Evolutionary conservation across 2,113 vertebrate species (phyloP), one percentile per base, ranked within the genome.

Genomic region (Eonycteris spelaea): DNA sequence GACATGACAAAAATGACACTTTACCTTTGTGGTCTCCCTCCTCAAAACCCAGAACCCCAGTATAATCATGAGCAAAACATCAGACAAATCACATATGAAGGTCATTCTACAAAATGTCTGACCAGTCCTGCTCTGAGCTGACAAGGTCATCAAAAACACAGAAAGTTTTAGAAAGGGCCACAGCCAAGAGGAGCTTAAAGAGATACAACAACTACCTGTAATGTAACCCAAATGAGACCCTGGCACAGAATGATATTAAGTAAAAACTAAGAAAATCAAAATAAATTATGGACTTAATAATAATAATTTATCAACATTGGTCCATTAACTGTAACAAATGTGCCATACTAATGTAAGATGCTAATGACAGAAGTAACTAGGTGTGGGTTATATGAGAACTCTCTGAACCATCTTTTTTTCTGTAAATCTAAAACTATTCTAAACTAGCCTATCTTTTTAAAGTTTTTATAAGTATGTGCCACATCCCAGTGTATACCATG

Each of bases 271-370:
- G 22, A 85, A 83, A 92, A 90, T 63, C 4, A 38, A 94, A 90
- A 87, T 51, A 87, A 96, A 80, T 79, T 33, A n/a, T 40, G 18
- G 53, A 65, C 30, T 91, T 68, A 12, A 3, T 73, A 82, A 40
- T 40, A 89, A 75, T 82, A 51, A 94, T 90, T 92, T 77, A 91
- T 90, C 91, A 79, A 38, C 65, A 84, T 7, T 16, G 75, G 80
- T 21, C 90, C 93, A 96, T 95, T 91, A 90, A 85, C 90, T 90
- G 38, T 73, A 84, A 94, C 70, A 90, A 97, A 92, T 85, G 87
- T 38, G 84, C 70, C 45, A 4, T 48, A 48, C 65, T 83, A n/a
- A 65, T 21, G 61, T 86, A 65, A 92, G 79, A 85, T 71, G 59
- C 70, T 96, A 96, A 92, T 91, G 91, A 84, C 28, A 96, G 79